phyloP scores from a whole-genome alignment of 2,888 invertebrate genomes.

The Iphiclides podalirius region DNA sequence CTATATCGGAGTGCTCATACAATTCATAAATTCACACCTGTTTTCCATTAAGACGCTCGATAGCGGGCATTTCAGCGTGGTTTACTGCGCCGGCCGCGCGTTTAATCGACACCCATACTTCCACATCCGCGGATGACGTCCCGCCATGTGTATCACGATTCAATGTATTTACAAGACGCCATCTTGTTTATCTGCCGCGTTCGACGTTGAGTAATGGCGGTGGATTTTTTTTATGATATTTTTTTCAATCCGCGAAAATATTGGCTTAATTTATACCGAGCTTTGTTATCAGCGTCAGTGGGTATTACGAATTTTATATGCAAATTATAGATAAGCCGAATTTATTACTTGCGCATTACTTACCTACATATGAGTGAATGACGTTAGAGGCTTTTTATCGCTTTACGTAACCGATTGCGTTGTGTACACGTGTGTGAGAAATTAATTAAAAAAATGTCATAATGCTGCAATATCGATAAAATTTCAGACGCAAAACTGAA shows the following conservation, averaged over 20 bases:
- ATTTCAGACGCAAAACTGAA: neutral
- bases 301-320: constrained; percentile 1
- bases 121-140: constrained; percentile 16
- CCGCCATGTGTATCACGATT: constrained; percentile 20
- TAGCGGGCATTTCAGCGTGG: constrained; percentile 22
- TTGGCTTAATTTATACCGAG: constrained; percentile 5
- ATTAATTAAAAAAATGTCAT: neutral
- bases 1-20: constrained; percentile 21
- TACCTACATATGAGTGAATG: neutral
- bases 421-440: neutral
- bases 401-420: neutral
- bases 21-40: constrained; percentile 27
- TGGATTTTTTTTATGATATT: constrained; percentile 4
- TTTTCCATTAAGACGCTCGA: constrained; percentile 23
- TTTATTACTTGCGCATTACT: neutral
- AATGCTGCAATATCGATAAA: neutral
- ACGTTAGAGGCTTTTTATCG: neutral
- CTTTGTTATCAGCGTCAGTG: neutral
- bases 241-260: constrained; percentile 11
- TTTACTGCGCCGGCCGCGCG: constrained; percentile 14
- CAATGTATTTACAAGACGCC: constrained; percentile 18
- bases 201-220: constrained; percentile 16
- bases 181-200: constrained; percentile 15
- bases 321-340: neutral
- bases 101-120: constrained; percentile 19